Base-by-base conservation (phyloP, 2,888 invertebrate species). In the Andrena hattorfiana region DNA sequence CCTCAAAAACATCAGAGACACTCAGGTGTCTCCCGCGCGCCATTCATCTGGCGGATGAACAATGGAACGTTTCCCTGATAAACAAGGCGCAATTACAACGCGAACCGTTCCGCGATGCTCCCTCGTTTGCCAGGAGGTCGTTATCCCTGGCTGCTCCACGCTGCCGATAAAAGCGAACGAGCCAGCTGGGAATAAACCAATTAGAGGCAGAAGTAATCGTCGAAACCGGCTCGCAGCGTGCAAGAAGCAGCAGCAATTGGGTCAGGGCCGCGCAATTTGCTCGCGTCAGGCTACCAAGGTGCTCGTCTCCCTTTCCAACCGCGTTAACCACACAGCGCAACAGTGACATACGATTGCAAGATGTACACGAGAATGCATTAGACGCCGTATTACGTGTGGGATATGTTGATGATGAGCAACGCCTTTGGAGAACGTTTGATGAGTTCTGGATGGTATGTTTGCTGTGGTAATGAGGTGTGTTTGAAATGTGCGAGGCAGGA, bases 81-180 rank as follows among this genome's bases (percentile, higher is more conserved):
- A 80, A 70, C 78, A 80, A 66, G 35, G 13, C 23, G 42, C 59
- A 77, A 77, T 80, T 78, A 66, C 59, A 77, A 51, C 56, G 28
- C 13, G 35, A 64, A 26, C 28, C 20, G 26, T 48, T 54, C 48
- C 56, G 26, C 26, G 32, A 13, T 48, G 56, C 32, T 59, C 13
- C 30, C 16, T 16, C 16, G 23, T 16, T 54, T 28, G 20, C 32
- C 20, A 16, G 26, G 56, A 4, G 20, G 56, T 56, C 56, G 56
- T 56, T 56, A 56, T 23, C 26, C 56, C 23, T 10, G 23, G 23
- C 56, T 56, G 56, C 23, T 56, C 56, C 23, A 8, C 56, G 26
- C 48, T 72, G 20, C 72, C 73, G 64, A 72, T 77, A 77, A 77
- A 77, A 72, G 32, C 59, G 64, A 72, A 72, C 72, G 48, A 77